Evolutionary conservation across 2,797 vertebrate genomes (phyloP).

Genomic region (Limosa lapponica): DNA sequence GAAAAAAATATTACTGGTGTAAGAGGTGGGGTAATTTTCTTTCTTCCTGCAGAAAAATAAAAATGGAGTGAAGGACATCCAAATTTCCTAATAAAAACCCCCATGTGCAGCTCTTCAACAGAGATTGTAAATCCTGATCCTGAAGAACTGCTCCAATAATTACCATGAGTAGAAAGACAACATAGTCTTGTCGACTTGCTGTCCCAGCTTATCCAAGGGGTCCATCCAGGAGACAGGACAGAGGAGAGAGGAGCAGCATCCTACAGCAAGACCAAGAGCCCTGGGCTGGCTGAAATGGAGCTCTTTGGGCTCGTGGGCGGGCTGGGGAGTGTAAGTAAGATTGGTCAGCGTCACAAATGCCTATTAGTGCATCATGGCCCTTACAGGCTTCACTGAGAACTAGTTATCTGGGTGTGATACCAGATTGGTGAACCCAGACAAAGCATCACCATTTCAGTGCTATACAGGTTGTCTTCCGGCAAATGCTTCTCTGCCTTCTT

Average conservation of each 20-base stretch:
- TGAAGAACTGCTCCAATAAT: background rate
- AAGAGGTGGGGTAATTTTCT: background rate
- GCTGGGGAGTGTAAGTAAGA: background rate
- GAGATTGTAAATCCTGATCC: background rate
- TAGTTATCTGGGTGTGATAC: background rate
- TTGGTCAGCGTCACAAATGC: background rate
- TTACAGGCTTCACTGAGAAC: background rate
- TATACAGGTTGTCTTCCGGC: background rate
- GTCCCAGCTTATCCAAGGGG: background rate
- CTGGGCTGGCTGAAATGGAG: background rate
- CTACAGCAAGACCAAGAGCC: rapidly evolving
- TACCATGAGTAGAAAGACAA: background rate
- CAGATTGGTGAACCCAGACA: background rate
- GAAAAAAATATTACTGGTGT: background rate
- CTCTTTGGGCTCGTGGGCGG: background rate
- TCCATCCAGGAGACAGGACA: background rate
- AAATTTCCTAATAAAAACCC: background rate
- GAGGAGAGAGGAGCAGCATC: background rate
- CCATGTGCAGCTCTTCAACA: background rate
- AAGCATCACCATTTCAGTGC: background rate
- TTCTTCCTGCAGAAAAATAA: background rate
- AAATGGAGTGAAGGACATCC: background rate
- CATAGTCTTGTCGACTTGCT: background rate
- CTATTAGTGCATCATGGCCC: background rate
- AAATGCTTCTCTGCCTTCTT: background rate